Evolutionary conservation across 2,113 vertebrate species (phyloP), one percentile per base, ranked within the genome.

Genomic region (Columba janthina): DNA sequence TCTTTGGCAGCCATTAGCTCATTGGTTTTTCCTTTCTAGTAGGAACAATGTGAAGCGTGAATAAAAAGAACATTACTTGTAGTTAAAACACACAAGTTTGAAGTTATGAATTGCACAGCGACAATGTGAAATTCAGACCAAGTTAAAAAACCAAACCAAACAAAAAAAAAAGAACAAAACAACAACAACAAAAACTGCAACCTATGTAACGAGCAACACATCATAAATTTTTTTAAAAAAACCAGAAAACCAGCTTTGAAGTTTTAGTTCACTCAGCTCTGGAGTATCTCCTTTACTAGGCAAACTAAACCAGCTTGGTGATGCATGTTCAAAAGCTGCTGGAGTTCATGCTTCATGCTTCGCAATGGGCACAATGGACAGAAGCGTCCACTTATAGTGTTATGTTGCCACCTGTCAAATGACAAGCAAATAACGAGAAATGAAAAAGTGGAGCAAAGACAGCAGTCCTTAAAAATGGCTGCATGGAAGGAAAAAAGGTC

Each of bases 321-420:
- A 38, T 0, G 0, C 0, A 0, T 40, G 26, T 61, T 76, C 31
- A 62, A 51, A 91, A 44, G 31, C 16, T 57, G 15, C 26, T 76
- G 22, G 60, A 77, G 67, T 80, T 66, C 15, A 40, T 11, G 62
- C 5, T 32, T n/a, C 36, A 32, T 22, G 36, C 71, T 67, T 62
- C 20, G 6, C 51, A 78, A 58, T 4, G 4, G 48, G 7, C 42
- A 24, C 12, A 71, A 44, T 5, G 14, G 38, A 69, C 42, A 83
- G 36, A 74, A 15, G 11, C 18, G 1, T 46, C 38, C 5, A 2
- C 51, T 79, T 18, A 15, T 25, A 40, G 15, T n/a, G 29, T 42
- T 83, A n/a, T 7, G 34, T 20, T 78, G 28, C 5, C 17, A 29
- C 54, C n/a, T 67, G 56, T 21, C 7, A 77, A 70, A 73, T 5